These are phyloP conservation scores for Poeciliopsis occidentalis DNA, from an alignment of 2,113 vertebrate species.

Conservation along the genomic window DNA sequence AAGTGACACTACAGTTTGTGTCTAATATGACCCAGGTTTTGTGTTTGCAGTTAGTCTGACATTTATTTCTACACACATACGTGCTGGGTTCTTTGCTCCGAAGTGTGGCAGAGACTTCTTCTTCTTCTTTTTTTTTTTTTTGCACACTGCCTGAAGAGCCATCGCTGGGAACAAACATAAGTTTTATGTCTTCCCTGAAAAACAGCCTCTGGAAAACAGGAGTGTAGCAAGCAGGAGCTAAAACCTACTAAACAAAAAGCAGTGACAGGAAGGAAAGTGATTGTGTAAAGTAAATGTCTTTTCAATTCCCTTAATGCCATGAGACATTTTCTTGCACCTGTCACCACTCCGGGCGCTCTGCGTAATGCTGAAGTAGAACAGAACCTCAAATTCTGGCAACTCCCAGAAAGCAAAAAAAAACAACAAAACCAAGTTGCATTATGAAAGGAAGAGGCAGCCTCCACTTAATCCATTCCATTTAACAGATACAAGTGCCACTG, in stretches of 20 bases:
- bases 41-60: constrained; percentile 41
- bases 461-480: constrained; percentile 82
- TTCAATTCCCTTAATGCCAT: constrained; percentile 73
- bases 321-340: constrained; percentile 75
- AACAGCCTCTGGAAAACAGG: constrained; percentile 58
- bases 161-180: constrained; percentile 49
- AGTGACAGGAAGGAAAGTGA: constrained; percentile 63
- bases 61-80: constrained; percentile 39
- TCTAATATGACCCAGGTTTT: constrained; percentile 40
- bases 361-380: constrained; percentile 60
- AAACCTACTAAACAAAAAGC: constrained; percentile 67
- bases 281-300: constrained; percentile 72
- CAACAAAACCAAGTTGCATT: constrained; percentile 58
- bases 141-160: constrained; percentile 26
- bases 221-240: constrained; percentile 49
- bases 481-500: constrained; percentile 80
- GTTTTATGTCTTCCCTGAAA: constrained; percentile 64
- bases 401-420: constrained; percentile 64
- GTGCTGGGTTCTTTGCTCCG: constrained; percentile 38
- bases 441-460: constrained; percentile 77
- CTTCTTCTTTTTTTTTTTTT: constrained; percentile 22
- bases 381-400: constrained; percentile 61
- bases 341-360: constrained; percentile 66
- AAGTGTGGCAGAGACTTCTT: constrained; percentile 27
- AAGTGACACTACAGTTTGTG: constrained; percentile 41